Evolutionary conservation across 2,888 invertebrate species (phyloP).

Genomic region (Tachina grossa): DNA sequence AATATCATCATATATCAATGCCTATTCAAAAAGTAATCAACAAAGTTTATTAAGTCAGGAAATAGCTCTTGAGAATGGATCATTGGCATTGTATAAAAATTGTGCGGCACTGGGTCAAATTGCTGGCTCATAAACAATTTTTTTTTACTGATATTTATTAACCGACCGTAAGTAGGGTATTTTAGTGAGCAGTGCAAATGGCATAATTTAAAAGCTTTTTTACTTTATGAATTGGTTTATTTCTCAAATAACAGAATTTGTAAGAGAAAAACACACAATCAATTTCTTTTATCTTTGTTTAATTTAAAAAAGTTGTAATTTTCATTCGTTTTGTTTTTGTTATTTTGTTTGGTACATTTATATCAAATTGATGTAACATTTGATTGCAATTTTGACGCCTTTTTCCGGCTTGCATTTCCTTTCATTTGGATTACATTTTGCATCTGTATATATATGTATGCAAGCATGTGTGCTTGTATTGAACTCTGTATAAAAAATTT

Average conservation of each 20-base stretch:
- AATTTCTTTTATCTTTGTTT: conserved; percentile 9
- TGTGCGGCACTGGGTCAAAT: too few relatives aligned
- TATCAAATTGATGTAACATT: conserved; percentile 63
- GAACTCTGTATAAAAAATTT: conserved; percentile 13
- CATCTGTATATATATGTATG: background rate
- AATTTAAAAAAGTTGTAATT: conserved; percentile 49
- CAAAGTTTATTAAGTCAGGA: too few relatives aligned
- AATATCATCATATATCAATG: too few relatives aligned
- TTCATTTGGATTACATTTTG: conserved; percentile 42
- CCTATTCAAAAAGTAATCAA: too few relatives aligned
- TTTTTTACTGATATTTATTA: too few relatives aligned
- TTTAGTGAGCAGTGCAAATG: background rate
- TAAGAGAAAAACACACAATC: conserved; percentile 7
- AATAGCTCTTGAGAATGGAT: too few relatives aligned
- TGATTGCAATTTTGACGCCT: conserved; percentile 68
- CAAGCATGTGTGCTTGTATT: background rate
- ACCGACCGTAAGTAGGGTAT: background rate
- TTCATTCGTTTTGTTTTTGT: conserved; percentile 37
- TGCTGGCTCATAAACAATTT: too few relatives aligned
- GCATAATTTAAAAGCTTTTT: background rate
- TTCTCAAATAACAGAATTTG: background rate
- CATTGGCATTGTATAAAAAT: too few relatives aligned
- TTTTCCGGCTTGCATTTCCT: conserved; percentile 66
- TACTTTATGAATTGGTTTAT: too few relatives aligned
- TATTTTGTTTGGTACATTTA: conserved; percentile 26